Conservation (phyloP, 2,113 vertebrate genomes). For the Pogona vitticeps region DNA sequence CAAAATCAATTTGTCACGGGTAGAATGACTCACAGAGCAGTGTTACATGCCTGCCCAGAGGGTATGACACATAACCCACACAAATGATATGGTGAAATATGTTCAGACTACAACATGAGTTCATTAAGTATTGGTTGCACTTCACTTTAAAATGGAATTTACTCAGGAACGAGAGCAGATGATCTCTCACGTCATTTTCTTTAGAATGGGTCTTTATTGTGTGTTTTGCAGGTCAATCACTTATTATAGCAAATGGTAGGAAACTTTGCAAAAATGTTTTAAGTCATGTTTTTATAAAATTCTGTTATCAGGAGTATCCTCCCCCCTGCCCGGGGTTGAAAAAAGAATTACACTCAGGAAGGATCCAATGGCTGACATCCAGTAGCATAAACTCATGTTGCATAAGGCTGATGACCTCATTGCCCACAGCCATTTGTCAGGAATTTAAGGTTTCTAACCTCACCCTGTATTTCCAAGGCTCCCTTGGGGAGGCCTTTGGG, state of each 20-base stretch:
- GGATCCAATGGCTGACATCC: too few relatives aligned
- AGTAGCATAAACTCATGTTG: too few relatives aligned
- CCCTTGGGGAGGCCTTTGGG: too few relatives aligned
- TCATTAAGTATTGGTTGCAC: background rate
- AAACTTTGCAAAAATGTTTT: background rate
- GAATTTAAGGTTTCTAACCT: too few relatives aligned
- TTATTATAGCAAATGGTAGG: background rate
- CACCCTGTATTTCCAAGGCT: too few relatives aligned
- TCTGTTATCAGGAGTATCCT: background rate
- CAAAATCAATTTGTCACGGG: conserved; percentile 18
- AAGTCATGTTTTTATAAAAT: background rate
- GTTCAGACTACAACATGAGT: background rate
- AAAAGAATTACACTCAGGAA: background rate
- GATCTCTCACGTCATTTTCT: background rate
- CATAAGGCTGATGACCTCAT: too few relatives aligned
- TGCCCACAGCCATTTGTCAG: too few relatives aligned
- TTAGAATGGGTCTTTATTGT: background rate
- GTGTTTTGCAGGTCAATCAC: background rate
- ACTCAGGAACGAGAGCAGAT: background rate
- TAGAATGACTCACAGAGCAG: background rate
- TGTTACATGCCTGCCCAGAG: background rate
- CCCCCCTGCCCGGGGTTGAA: background rate
- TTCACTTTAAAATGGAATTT: background rate
- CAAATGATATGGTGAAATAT: background rate
- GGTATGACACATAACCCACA: background rate